Base-by-base conservation (phyloP, 2,888 invertebrate genomes). In the Drosophila prostipennis region DNA sequence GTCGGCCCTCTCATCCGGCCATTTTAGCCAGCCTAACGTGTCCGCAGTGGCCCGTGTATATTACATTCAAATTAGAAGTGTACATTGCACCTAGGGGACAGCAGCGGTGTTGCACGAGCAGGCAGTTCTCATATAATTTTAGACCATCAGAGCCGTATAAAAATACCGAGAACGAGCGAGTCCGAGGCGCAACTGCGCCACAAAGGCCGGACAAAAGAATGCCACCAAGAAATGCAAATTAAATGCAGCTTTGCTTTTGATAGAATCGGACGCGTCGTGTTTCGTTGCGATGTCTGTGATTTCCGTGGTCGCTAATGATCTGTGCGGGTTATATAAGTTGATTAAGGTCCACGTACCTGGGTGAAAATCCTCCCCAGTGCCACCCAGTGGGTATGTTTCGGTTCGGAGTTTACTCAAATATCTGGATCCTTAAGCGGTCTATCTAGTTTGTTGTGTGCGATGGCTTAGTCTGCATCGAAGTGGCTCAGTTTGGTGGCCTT, bases 51-150 rank as follows among this genome's bases (percentile, higher is more conserved):
- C 63, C 60, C 79, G 72, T 80, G 64, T 81, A 78, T 72, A 78
- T 84, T 86, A 81, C 81, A 84, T 69, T 77, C 73, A 70, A 84
- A 84, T 84, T 87, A 87, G 80, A 87, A 80, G 87, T 87, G 87
- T 84, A 59, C 64, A 78, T 84, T 84, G 83, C 87, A 80, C 52
- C 68, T 59, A 74, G 55, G 63, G 63, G 59, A 49, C 58, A 57
- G 56, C 54, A 45, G 49, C 52, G 53, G 42, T 51, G 55, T 53
- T 68, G 67, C 56, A 53, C 56, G 36, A 64, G 65, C 70, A 48
- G 48, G 61, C 74, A 52, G 37, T 54, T 40, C 64, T 56, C 74
- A 79, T 84, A 84, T 84, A 87, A 84, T 84, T 84, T 80, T 84
- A 87, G 84, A 82, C 77, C 80, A 78, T 80, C 84, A 84, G 70